Evolutionary conservation across 2,797 vertebrate species (phyloP).

Genomic region (Scarus forsteni): DNA sequence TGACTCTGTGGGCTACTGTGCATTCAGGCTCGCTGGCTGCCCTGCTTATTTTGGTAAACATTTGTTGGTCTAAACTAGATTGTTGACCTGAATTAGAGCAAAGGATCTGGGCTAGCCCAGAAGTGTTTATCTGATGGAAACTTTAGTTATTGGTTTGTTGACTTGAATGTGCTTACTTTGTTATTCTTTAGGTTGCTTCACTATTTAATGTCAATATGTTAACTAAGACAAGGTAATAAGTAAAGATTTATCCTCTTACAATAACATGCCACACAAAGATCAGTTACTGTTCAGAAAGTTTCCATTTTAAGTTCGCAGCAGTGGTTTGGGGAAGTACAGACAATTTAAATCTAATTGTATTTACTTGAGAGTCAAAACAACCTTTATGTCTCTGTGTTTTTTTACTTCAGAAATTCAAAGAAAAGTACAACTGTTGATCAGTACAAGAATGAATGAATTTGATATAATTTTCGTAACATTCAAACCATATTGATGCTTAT

Average conservation of each 20-base stretch:
- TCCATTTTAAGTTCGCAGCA: background rate
- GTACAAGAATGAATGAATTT: no score
- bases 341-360: no score
- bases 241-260: slow-evolving; percentile 3
- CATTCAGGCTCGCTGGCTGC: slow-evolving; percentile 58
- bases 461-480: no score
- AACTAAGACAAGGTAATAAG: slow-evolving; percentile 44
- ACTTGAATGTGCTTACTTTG: slow-evolving; percentile 12
- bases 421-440: no score
- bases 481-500: no score
- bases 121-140: slow-evolving; percentile 22
- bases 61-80: slow-evolving; percentile 60
- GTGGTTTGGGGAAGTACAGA: no score
- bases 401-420: background rate
- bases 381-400: no score
- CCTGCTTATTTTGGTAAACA: slow-evolving; percentile 68
- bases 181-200: slow-evolving; percentile 19
- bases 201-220: background rate
- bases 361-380: no score
- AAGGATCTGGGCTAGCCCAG: slow-evolving; percentile 30
- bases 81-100: slow-evolving; percentile 36
- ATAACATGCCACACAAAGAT: background rate
- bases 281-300: slow-evolving; percentile 16
- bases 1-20: slow-evolving; percentile 63
- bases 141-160: slow-evolving; percentile 13